Base-by-base conservation (phyloP, 2,888 invertebrate genomes). In the Bhutanitis thaidina region DNA sequence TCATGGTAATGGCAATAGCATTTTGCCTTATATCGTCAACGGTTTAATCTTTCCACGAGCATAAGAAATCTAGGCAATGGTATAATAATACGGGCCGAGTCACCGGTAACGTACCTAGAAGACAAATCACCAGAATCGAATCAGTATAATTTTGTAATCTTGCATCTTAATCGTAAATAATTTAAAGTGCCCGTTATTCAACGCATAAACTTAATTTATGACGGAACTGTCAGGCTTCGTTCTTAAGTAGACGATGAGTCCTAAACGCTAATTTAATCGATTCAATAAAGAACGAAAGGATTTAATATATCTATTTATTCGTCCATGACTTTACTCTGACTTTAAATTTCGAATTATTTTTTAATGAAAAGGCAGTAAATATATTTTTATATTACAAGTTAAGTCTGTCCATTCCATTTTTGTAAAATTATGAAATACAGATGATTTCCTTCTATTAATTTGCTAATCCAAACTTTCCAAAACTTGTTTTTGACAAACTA, bases 141-240 rank as follows among this genome's bases (percentile, higher is more conserved):
- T 64, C 53, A 59, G 63, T 63, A 70, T 74, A 74, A 74, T 69
- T 72, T 69, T 61, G 60, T 69, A 65, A 74, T 60, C 55, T 53
- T 58, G 47, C 49, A 56, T 56, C 55, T 57, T 55, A 58, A 58
- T 55, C 53, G 49, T 56, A 54, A 55, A 54, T 55, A 55, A 54
- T 55, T 57, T 59, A 54, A 54, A 58, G 48, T 55, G 44, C 54
- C 63, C 62, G 64, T 65, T 69, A 65, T 63, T 54, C 50, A 54
- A 55, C 50, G 55, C 48, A 58, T 54, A 55, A 58, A 56, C 47
- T 65, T 58, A 16, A 37, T 49, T 53, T 55, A 55, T 54, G 54
- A 43, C 52, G 56, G 43, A 36, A 47, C 48, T 52, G 53, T 56
- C 53, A 51, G 41, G 40, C 29, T 36, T 41, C 44, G 49, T 29